These are phyloP conservation scores for Platycheirus rosarum DNA, from an alignment of 2,888 invertebrate genomes.

Conservation along the genomic window DNA sequence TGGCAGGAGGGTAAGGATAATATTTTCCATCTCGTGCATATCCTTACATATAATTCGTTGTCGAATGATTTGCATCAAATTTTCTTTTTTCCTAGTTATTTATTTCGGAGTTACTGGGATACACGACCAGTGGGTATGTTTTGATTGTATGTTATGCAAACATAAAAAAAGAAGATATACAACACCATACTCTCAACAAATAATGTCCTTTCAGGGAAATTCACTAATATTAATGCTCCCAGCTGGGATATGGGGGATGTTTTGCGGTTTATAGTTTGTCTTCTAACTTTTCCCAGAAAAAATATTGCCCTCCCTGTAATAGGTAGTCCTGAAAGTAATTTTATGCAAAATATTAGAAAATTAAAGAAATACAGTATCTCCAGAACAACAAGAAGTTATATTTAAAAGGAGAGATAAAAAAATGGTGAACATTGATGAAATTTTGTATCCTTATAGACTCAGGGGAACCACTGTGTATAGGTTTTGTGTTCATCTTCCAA, in stretches of 20 bases:
- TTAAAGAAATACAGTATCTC: constrained; percentile 22
- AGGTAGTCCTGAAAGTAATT: constrained; percentile 9
- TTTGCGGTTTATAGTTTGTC: constrained; percentile 25
- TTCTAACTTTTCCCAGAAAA: constrained; percentile 22
- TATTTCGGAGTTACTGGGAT: constrained; percentile 44
- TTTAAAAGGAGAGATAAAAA: constrained; percentile 27
- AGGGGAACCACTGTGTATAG: constrained; percentile 43
- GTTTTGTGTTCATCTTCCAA: constrained; percentile 17
- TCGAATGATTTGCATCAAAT: constrained; percentile 54
- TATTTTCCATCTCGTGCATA: constrained; percentile 21
- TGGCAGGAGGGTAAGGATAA: background rate
- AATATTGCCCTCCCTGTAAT: no score
- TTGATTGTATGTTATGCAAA: constrained; percentile 59
- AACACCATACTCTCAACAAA: constrained; percentile 36
- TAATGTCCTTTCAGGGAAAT: constrained; percentile 56
- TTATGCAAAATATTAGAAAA: constrained; percentile 27
- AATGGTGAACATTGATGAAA: constrained; percentile 34
- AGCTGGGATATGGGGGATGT: background rate
- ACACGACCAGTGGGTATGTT: constrained; percentile 67
- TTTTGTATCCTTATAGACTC: constrained; percentile 33
- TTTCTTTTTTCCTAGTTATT: constrained; percentile 18
- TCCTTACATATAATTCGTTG: constrained; percentile 44
- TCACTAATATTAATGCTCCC: constrained; percentile 54
- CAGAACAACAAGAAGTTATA: constrained; percentile 23
- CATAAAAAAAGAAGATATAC: constrained; percentile 4